phyloP scores from a whole-genome alignment of 2,797 vertebrate species.

The Potorous gilbertii region DNA sequence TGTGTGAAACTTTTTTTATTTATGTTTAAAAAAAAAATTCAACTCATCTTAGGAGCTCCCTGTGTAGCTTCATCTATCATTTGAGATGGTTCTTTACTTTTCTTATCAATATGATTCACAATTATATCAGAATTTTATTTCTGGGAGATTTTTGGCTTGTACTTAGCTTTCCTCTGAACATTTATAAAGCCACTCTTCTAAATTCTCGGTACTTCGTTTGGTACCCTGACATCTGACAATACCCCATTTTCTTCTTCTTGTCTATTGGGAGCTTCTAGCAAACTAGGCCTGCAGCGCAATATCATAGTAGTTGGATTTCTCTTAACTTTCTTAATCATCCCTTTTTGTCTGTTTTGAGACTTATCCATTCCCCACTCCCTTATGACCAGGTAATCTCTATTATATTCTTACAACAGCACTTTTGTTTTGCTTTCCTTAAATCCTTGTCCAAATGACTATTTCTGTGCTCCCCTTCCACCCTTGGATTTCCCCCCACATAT shows the following conservation, averaged over 20 bases:
- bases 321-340: neutral
- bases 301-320: neutral
- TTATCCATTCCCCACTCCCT: neutral
- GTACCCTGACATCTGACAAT: neutral
- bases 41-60: neutral
- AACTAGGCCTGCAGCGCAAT: neutral
- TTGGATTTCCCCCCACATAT: neutral
- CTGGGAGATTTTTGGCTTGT: neutral
- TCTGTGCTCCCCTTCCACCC: neutral
- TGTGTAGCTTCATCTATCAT: neutral
- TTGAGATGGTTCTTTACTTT: neutral
- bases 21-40: neutral
- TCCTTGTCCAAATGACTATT: neutral
- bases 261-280: neutral
- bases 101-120: neutral
- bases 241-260: neutral
- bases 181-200: neutral
- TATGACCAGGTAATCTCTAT: neutral
- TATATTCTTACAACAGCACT: neutral
- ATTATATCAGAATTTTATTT: neutral
- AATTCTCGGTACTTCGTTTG: neutral
- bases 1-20: neutral
- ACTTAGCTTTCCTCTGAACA: neutral
- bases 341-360: neutral
- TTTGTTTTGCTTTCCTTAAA: neutral